Evolutionary conservation across 2,888 invertebrate species (phyloP).

Genomic region (Clepsis dumicolana): DNA sequence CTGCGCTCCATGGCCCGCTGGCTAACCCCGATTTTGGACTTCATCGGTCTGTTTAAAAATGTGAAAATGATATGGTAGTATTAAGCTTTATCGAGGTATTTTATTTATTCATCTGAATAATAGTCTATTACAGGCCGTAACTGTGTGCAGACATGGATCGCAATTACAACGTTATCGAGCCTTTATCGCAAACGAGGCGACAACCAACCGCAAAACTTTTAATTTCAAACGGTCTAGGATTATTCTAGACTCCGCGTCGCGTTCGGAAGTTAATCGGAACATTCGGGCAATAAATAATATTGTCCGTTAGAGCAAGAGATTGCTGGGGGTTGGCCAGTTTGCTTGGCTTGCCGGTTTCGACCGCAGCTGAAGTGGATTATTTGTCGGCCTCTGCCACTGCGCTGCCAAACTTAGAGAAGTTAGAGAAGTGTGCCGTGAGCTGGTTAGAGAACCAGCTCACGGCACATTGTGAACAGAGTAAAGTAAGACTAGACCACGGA

Average conservation of each 20-base stretch:
- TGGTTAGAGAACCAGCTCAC: constrained; percentile 2
- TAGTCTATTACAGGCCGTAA: too few relatives aligned
- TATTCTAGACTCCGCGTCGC: constrained; percentile 12
- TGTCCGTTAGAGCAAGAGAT: constrained; percentile 33
- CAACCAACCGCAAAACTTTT: background rate
- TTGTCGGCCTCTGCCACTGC: constrained; percentile 20
- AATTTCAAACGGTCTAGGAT: constrained; percentile 14
- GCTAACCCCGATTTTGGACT: too few relatives aligned
- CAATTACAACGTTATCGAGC: too few relatives aligned
- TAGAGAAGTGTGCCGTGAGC: too few relatives aligned
- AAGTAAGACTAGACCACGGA: background rate
- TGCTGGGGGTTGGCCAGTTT: constrained; percentile 16
- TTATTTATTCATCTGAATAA: too few relatives aligned
- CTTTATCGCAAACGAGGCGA: background rate
- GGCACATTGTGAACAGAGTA: background rate
- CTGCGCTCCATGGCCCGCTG: too few relatives aligned
- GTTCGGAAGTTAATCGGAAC: constrained; percentile 27
- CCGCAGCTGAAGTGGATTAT: constrained; percentile 24
- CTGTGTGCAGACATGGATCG: too few relatives aligned
- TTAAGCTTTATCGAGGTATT: too few relatives aligned
- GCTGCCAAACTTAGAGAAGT: too few relatives aligned
- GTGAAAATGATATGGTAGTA: too few relatives aligned
- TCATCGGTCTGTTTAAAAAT: too few relatives aligned
- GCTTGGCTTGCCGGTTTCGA: constrained; percentile 21
- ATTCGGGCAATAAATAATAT: constrained; percentile 41